Evolutionary conservation across 2,113 vertebrate genomes (phyloP), one percentile per base, ranked within the genome.

Genomic region (Carollia perspicillata): DNA sequence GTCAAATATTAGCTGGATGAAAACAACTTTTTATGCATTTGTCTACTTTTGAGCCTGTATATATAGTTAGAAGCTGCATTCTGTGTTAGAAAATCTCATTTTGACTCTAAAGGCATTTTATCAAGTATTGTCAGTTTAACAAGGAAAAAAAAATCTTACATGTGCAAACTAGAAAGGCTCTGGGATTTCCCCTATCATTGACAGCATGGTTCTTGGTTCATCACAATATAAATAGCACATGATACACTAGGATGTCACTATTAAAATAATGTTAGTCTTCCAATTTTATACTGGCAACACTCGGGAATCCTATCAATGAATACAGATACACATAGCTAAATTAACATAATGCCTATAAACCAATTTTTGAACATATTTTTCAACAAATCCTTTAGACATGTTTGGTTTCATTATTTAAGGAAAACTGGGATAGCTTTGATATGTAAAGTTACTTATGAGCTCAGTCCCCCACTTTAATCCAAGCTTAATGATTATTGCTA

Each of bases 301-400:
- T 90, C 0, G 42, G 81, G 78, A 94, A 97, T 93, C 85, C 71
- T 96, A 95, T 94, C 89, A 74, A 42, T 83, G 81, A 92, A 94
- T 68, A 93, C 84, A 97, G 65, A 93, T 79, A 33, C 58, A 75
- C 53, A 74, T 3, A 80, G 49, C 37, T 60, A 91, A 96, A 79
- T 44, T 65, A 93, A 94, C 83, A 63, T 93, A 86, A 93, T 93
- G 22, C 58, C 44, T 18, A 77, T 51, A 91, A 94, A 69, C 30
- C 47, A 96, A 83, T 26, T 83, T 51, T 33, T 84, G 83, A 93
- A 75, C 33, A 33, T 8, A 95, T 63, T 95, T 94, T 81, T 75
- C 30, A 94, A 89, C 42, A 84, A 84, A 69, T 4, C 26, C 8
- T 89, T 80, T 40, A 84, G 72, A 84, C 14, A 18, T 68, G 5